Base-by-base conservation (phyloP, 1,140 invertebrate genomes). In the Bradysia coprophila region DNA sequence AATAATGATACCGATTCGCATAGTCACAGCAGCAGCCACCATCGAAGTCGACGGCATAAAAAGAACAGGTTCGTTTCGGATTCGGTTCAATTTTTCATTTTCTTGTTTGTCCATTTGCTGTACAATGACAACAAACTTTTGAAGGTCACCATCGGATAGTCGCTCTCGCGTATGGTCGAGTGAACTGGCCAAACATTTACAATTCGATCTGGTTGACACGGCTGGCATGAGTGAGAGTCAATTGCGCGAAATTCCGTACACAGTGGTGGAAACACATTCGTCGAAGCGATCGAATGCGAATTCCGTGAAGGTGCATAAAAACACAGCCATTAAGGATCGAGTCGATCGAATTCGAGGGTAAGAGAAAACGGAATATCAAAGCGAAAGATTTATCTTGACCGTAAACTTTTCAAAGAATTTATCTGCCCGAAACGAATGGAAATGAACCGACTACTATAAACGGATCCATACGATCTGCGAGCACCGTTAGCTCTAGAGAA, bases 161-260 rank as follows among this genome's bases (percentile, higher is more conserved):
- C 68, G 72, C 39, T 62, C 55, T 23, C 71, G 74, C 52, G 66
- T 69, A 40, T 65, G 66, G 51, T 62, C 84, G 23, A 77, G 75
- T 48, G 84, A 88, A 62, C 55, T 88, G 45, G 74, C 75, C 46
- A 73, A 75, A 59, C 87, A 93, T 63, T 68, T 95, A 49, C 82
- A 93, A 57, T 93, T 90, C 64, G 76, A 82, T 53, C 66, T 94
- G 49, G 75, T 94, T 38, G 88, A 93, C 48, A 89, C 87, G 0
- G 72, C 75, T 16, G 85, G 84, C 28, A 83, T 94, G 79, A 81
- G 78, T 37, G 84, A 88, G 50, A 80, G 83, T 46, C 85, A 93
- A 55, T 68, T 91, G 3, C 72, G 77, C 48, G 85, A 94, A 60
- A 94, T 94, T 49, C 84, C 89, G 3, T 96, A 92, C 59, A 90